A percentile compares a stretch with the other conserved stretches of the same genome.
Evolutionary conservation across 2,797 vertebrate species (phyloP).

Genomic region (Siniperca scherzeri): DNA sequence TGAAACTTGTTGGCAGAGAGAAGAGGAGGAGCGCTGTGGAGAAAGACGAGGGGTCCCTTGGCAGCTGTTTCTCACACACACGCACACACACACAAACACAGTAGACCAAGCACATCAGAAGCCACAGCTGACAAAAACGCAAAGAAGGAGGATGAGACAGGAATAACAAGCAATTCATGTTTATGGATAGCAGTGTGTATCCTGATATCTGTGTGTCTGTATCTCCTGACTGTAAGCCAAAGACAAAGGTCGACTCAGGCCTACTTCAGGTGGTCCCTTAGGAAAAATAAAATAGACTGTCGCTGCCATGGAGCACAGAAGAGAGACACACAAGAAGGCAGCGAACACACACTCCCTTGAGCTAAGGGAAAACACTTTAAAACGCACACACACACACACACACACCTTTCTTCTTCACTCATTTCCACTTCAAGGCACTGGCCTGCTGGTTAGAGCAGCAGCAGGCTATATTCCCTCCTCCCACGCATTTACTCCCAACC

Average conservation of each 20-base stretch:
- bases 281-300: conserved; percentile 34
- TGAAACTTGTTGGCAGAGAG: conserved; percentile 73
- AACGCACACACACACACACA: conserved; percentile 16
- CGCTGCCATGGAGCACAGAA: neutral
- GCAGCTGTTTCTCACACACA: conserved; percentile 77
- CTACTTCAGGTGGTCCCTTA: conserved; percentile 34
- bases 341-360: conserved; percentile 14
- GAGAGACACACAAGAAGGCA: conserved; percentile 9
- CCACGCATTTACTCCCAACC: conserved; percentile 59
- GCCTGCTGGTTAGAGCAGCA: conserved; percentile 65
- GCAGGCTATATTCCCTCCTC: conserved; percentile 57
- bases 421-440: conserved; percentile 84
- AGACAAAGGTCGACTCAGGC: conserved; percentile 44
- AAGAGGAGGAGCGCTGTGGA: conserved; percentile 40
- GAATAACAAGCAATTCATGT: conserved; percentile 80
- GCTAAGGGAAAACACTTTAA: conserved; percentile 33
- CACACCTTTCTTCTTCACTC: conserved; percentile 54
- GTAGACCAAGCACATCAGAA: conserved; percentile 74
- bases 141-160: conserved; percentile 57
- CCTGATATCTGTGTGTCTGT: conserved; percentile 29
- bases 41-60: conserved; percentile 69
- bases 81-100: conserved; percentile 55
- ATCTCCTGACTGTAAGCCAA: conserved; percentile 33
- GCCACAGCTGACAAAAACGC: conserved; percentile 77
- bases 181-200: conserved; percentile 66